Evolutionary conservation across 2,113 vertebrate genomes (phyloP), one percentile per base, ranked within the genome.

Genomic region (Anguilla rostrata): DNA sequence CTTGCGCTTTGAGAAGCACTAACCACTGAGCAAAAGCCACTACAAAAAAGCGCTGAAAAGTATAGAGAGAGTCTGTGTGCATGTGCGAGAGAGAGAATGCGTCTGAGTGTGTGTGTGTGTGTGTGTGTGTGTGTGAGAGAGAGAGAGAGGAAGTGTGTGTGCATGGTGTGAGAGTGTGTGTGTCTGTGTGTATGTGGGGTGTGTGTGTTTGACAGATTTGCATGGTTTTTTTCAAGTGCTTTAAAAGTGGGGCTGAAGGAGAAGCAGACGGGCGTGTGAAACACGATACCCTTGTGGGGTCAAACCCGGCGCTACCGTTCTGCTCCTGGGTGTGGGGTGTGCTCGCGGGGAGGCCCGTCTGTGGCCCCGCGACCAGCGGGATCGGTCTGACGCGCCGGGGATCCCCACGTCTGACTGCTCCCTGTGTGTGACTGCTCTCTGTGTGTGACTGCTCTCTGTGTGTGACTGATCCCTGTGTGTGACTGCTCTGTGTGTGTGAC

Each of bases 11-110:
- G 20, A 75, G 71, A 15, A 8, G 71, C 26, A n/a, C 26, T 75
- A 75, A 34, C 88, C 83, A 86, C 63, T 85, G 40, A 78, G 75
- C 87, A 81, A 86, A 75, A 75, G n/a, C 34, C 71, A 66, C 60
- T 26, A 26, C 71, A n/a, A 34, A n/a, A 1, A 34, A 12, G n/a
- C n/a, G 34, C 11, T 11, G 26, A 11, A 29, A 34, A 9, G 16
- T 5, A 75, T 75, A 34, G 34, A 75, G n/a, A 75, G 83, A 66
- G 86, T 84, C 49, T 63, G 56, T 66, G 81, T 79, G 39, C n/a
- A 39, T n/a, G 84, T 18, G 49, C 11, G 49, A 12, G 49, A 2
- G 49, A 12, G 49, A 11, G 49, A 12, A 8, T 9, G 49, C 14
- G 49, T 53, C 0, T 53, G 49, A 2, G 12, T 53, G 49, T 53